Conservation (phyloP, 1,140 invertebrate genomes). For the Cyclina sinensis region DNA sequence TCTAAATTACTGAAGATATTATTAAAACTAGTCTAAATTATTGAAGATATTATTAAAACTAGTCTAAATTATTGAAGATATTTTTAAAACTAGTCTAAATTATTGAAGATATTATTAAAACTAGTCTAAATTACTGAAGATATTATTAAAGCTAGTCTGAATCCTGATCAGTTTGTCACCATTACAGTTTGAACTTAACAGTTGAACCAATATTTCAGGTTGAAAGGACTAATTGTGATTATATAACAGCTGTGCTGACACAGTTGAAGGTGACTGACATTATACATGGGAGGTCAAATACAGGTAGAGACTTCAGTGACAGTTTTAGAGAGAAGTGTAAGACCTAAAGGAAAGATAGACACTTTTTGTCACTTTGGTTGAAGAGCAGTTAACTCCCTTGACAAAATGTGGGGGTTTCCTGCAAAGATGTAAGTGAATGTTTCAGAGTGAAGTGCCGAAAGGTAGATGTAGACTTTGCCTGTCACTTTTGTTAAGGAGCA, state of each 20-base stretch:
- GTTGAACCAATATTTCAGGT: constrained; percentile 41
- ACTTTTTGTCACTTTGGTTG: too few relatives aligned
- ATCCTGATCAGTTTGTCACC: too few relatives aligned
- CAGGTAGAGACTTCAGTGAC: background rate
- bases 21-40: background rate
- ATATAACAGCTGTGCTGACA: background rate
- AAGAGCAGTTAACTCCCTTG: too few relatives aligned
- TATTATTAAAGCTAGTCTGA: background rate
- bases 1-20: too few relatives aligned
- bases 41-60: background rate
- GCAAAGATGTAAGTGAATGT: too few relatives aligned
- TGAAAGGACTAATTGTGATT: constrained; percentile 44
- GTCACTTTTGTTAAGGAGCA: too few relatives aligned
- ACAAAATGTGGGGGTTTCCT: too few relatives aligned
- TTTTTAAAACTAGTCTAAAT: background rate
- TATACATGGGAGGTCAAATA: background rate
- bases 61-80: background rate
- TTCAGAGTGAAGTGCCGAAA: too few relatives aligned
- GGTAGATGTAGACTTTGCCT: too few relatives aligned
- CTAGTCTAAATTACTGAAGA: background rate
- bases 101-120: background rate
- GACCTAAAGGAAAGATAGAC: too few relatives aligned
- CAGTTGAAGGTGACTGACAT: constrained; percentile 25
- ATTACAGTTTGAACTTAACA: background rate
- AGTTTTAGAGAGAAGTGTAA: constrained; percentile 12